These are phyloP conservation scores for Troides aeacus DNA, from an alignment of 2,888 invertebrate species.

Conservation along the genomic window DNA sequence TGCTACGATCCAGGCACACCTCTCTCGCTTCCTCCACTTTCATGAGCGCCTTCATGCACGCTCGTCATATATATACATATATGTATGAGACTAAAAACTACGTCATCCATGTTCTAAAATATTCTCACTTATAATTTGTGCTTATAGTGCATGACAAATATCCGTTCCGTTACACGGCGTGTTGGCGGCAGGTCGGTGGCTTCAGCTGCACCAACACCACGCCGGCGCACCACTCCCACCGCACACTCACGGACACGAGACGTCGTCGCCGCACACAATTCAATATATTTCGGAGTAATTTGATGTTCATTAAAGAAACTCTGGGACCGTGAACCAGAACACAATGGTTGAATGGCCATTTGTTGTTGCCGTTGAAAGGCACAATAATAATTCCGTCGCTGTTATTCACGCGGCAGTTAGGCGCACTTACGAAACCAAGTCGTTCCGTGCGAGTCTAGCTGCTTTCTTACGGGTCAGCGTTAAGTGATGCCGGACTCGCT, in stretches of 20 bases:
- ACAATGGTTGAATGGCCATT: slow-evolving; percentile 80
- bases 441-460: slow-evolving; percentile 54
- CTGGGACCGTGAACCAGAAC: slow-evolving; percentile 79
- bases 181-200: slow-evolving; percentile 65
- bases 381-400: slow-evolving; percentile 70
- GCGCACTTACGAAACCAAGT: slow-evolving; percentile 69
- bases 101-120: slow-evolving; percentile 67
- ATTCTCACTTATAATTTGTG: slow-evolving; percentile 80
- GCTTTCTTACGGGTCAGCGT: slow-evolving; percentile 48
- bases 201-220: slow-evolving; percentile 55
- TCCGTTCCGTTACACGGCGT: slow-evolving; percentile 75
- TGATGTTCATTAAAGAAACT: slow-evolving; percentile 79
- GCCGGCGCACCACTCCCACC: slow-evolving; percentile 55
- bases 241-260: slow-evolving; percentile 69
- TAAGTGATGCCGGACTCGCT: slow-evolving; percentile 17
- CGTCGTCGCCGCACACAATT: slow-evolving; percentile 76
- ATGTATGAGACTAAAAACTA: not conserved
- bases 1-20: no score
- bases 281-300: slow-evolving; percentile 79
- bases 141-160: slow-evolving; percentile 76
- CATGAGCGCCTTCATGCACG: no score
- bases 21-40: no score
- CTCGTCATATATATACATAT: no score
- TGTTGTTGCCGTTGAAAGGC: slow-evolving; percentile 76
- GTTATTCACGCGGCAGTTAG: slow-evolving; percentile 73